Conservation (phyloP, 2,113 vertebrate genomes). For the Esox niger region DNA sequence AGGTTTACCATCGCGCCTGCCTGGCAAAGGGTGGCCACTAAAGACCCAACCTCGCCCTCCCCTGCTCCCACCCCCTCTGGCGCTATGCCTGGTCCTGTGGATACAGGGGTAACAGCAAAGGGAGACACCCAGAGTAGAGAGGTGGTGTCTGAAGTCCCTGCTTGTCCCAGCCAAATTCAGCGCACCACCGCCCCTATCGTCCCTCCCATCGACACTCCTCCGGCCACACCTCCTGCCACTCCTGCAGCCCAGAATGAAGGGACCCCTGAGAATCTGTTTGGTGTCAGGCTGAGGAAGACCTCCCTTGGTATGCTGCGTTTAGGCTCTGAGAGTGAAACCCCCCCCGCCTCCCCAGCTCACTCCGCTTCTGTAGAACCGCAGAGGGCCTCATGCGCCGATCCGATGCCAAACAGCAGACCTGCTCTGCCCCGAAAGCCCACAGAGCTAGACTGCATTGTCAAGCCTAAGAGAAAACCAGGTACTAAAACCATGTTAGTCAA, state of each 20-base stretch:
- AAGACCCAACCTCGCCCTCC: constrained; percentile 28
- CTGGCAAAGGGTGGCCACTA: constrained; percentile 71
- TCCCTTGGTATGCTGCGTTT: constrained; percentile 67
- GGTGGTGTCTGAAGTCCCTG: constrained; percentile 28
- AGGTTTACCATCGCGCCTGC: constrained; percentile 70
- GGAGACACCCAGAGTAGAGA: background rate
- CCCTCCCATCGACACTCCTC: background rate
- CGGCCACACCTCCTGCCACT: constrained; percentile 48
- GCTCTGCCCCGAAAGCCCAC: constrained; percentile 47
- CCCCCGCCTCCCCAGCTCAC: background rate
- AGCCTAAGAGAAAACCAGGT: constrained; percentile 62
- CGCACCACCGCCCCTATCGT: background rate
- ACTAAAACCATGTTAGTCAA: background rate
- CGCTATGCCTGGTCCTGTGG: constrained; percentile 50
- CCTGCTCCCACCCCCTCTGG: constrained; percentile 18
- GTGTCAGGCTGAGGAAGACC: constrained; percentile 80
- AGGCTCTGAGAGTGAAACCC: constrained; percentile 61
- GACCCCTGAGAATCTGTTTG: constrained; percentile 74
- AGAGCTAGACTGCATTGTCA: constrained; percentile 60
- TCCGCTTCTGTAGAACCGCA: constrained; percentile 14
- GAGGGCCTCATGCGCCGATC: background rate
- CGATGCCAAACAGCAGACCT: constrained; percentile 48
- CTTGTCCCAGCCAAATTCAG: constrained; percentile 29
- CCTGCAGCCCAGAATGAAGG: constrained; percentile 34
- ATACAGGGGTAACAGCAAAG: constrained; percentile 23